Evolutionary conservation across 2,797 vertebrate species (phyloP).

Genomic region (Eremophila alpestris): DNA sequence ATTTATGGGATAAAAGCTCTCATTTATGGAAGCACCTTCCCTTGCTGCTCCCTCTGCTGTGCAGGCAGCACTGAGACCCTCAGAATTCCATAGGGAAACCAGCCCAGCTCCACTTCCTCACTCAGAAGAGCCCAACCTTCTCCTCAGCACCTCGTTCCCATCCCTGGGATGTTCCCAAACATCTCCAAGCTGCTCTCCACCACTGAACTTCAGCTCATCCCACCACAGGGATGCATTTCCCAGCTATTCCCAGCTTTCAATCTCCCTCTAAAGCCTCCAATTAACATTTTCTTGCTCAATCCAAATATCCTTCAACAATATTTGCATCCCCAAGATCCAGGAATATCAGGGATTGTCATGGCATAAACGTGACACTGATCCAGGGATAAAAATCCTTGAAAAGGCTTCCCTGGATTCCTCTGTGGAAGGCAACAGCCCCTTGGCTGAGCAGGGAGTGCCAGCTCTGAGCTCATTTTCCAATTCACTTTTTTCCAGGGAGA

Average conservation of each 20-base stretch:
- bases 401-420: background rate
- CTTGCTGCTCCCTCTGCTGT: background rate
- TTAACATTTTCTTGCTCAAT: background rate
- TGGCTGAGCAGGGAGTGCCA: background rate
- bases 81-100: rapidly evolving
- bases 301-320: background rate
- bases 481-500: background rate
- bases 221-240: background rate
- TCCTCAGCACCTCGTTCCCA: background rate
- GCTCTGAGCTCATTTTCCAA: background rate
- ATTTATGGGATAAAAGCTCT: background rate
- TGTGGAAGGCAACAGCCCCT: background rate
- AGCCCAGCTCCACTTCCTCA: rapidly evolving
- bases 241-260: background rate
- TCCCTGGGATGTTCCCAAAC: background rate
- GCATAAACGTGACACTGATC: background rate
- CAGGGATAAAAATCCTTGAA: background rate
- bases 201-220: background rate
- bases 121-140: background rate
- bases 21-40: background rate
- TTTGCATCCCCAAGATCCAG: background rate
- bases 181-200: background rate
- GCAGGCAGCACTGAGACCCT: rapidly evolving
- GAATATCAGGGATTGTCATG: background rate
- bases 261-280: background rate